phyloP scores from a whole-genome alignment of 2,797 vertebrate species.

The Takifugu rubripes region DNA sequence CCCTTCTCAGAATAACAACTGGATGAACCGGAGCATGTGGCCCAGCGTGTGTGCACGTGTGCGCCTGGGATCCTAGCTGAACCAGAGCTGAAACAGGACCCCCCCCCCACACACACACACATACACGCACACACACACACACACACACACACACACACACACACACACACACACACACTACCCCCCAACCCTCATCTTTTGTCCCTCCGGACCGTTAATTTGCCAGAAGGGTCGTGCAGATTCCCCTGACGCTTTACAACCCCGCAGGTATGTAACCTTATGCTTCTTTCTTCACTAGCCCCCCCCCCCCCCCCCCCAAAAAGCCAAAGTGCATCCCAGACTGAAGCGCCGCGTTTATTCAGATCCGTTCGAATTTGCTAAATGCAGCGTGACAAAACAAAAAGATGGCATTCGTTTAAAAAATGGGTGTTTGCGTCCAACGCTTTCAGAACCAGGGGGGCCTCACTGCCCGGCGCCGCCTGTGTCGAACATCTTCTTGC shows the following conservation, averaged over 20 bases:
- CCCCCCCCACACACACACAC: no score
- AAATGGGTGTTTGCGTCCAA: constrained; percentile 2
- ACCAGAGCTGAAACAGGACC: constrained; percentile 6
- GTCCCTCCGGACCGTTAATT: no score
- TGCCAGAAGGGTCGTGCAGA: no score
- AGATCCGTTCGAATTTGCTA: constrained; percentile 27
- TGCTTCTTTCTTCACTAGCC: no score
- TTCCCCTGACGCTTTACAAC: no score
- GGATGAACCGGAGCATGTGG: not conserved
- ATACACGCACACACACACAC: no score
- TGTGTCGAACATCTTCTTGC: constrained; percentile 84
- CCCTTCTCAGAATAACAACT: constrained; percentile 38
- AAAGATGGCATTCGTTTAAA: constrained; percentile 29
- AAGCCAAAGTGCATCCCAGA: constrained; percentile 41
- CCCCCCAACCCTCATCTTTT: not conserved
- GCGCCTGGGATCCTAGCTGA: no score
- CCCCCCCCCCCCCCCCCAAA: constrained; percentile 7
- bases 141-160: no score
- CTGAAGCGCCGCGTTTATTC: constrained; percentile 28
- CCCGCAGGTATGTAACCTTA: no score
- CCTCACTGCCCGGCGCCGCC: constrained; percentile 71
- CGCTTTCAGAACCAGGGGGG: not conserved
- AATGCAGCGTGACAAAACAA: constrained; percentile 45
- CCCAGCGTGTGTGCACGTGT: no score
- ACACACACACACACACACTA: no score